A percentile compares a stretch with the other conserved stretches of the same genome.
These are phyloP conservation scores for Cynoglossus semilaevis DNA, from an alignment of 2,113 vertebrate genomes.

Conservation along the genomic window DNA sequence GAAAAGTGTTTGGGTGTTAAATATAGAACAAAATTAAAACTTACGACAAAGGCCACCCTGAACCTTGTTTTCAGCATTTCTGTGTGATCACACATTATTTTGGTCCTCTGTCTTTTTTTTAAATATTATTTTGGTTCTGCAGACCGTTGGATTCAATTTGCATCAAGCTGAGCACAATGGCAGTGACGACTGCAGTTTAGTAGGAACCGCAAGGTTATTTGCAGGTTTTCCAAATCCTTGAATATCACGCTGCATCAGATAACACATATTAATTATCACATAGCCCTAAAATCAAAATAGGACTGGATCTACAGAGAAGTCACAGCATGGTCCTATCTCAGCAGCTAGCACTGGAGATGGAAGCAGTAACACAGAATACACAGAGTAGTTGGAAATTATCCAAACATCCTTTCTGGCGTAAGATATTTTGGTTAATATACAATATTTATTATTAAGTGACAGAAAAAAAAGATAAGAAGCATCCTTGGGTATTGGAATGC, in stretches of 20 bases:
- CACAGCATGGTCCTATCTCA: conserved; percentile 45
- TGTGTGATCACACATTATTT: conserved; percentile 26
- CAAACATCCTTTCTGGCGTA: neutral
- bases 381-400: neutral
- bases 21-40: conserved; percentile 55
- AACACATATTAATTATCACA: conserved; percentile 57
- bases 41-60: conserved; percentile 35
- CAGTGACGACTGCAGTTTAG: conserved; percentile 28
- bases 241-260: conserved; percentile 48
- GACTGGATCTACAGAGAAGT: conserved; percentile 47
- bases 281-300: conserved; percentile 43
- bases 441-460: conserved; percentile 1
- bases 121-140: conserved; percentile 5
- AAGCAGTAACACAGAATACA: conserved; percentile 9
- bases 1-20: conserved; percentile 27
- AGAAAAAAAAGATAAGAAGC: conserved; percentile 10
- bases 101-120: neutral
- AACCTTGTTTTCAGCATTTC: conserved; percentile 30
- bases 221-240: conserved; percentile 46
- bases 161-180: conserved; percentile 43
- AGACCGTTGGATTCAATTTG: conserved; percentile 42
- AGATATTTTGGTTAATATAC: conserved; percentile 22
- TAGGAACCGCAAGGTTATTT: conserved; percentile 39
- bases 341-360: conserved; percentile 12
- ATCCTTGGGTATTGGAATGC: neutral